Evolutionary conservation across 2,797 vertebrate species (phyloP), one percentile per base, ranked within the genome.

Genomic region (Pseudopleuronectes americanus): DNA sequence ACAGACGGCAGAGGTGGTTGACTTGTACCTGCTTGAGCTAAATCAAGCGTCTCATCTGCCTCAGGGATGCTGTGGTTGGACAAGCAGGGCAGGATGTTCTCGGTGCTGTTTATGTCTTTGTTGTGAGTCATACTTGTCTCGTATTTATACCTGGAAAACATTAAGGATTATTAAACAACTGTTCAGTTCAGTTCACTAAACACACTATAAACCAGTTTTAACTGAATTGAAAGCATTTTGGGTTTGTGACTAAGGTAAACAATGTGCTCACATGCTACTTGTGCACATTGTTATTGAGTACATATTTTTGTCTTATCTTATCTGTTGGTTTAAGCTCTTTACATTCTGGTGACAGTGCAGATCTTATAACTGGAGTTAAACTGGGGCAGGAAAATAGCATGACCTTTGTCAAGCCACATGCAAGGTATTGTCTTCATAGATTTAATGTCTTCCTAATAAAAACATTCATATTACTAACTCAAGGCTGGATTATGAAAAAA

Each of bases 61-160:
- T 73, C 71, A 2, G 16, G 28, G 68, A 80, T 6, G 49, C 72
- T 91, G 62, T 89, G 79, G 62, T 90, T 90, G 76, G 89, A 64
- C 61, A 86, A 41, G 63, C 95, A 95, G 26, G 94, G 94, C 57
- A 92, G 74, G 41, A 79, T 66, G 45, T 16, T 84, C 59, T 89
- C 85, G 10, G 88, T 92, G 62, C 60, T 83, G 86, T 95, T 95
- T 49, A 6, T 8, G 6, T 14, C 36, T 1, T 16, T 12, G 17
- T 2, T 77, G 64, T 92, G 90, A 48, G 86, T 84, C 81, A 95
- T 64, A 21, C 88, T 93, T 23, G 94, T 95, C 85, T 95, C 95
- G 60, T 95, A 95, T 84, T 93, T 87, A 70, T 95, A 95, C 66
- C 95, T 95, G 79, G 9, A 60, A 85, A 77, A 73, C 4, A 76